These are phyloP conservation scores for Acomys russatus DNA, from an alignment of 2,797 vertebrate genomes.

Conservation along the genomic window DNA sequence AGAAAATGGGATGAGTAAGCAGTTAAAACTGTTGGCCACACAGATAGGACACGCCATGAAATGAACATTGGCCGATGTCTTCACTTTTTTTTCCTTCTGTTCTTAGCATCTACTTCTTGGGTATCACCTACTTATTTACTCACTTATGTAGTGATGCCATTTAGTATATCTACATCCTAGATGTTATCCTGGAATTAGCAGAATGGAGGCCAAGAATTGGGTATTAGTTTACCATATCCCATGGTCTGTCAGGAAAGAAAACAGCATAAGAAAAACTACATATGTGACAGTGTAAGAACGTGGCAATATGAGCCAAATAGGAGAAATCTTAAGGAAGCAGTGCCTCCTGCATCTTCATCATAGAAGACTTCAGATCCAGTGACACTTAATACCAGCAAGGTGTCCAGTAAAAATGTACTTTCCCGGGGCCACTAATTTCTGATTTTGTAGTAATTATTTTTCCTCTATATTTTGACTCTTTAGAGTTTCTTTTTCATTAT, in stretches of 20 bases:
- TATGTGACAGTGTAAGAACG: background rate
- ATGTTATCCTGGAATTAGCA: background rate
- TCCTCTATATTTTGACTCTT: background rate
- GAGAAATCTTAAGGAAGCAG: background rate
- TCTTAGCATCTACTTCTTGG: background rate
- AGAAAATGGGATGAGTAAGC: background rate
- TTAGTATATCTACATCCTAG: background rate
- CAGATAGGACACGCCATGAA: slow-evolving; percentile 4
- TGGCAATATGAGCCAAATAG: background rate
- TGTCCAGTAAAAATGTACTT: background rate
- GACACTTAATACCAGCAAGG: background rate
- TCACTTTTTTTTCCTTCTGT: background rate
- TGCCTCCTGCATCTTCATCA: background rate
- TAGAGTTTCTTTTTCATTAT: slow-evolving; percentile 14
- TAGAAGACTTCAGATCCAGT: background rate
- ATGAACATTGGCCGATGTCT: background rate
- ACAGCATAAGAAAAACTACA: background rate
- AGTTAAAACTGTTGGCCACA: background rate
- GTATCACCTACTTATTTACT: background rate
- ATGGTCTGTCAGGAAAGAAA: background rate
- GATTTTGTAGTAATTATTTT: slow-evolving; percentile 5
- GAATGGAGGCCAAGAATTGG: background rate
- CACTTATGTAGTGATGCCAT: background rate
- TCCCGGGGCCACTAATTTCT: background rate
- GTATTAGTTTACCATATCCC: slow-evolving; percentile 16